A percentile compares a stretch with the other conserved stretches of the same genome.
These are phyloP conservation scores for Cyclura pinguis DNA, from an alignment of 2,797 vertebrate genomes.

Conservation along the genomic window DNA sequence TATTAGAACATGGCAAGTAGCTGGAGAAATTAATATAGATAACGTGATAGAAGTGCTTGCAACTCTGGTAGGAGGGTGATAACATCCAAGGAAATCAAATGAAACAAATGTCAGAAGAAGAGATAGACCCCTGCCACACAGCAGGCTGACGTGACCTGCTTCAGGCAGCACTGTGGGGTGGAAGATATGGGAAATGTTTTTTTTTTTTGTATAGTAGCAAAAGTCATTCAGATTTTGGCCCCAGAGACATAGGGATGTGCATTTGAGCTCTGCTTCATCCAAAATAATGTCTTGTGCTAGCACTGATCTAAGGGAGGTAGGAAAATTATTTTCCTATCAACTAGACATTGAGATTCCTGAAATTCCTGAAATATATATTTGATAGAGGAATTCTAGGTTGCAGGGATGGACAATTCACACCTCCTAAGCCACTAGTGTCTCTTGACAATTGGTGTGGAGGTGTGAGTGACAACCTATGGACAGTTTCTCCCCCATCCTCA, in stretches of 20 bases:
- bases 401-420: neutral
- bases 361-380: neutral
- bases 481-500: neutral
- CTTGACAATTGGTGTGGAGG: too few relatives aligned
- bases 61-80: neutral
- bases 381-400: neutral
- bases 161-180: neutral
- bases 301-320: neutral
- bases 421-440: neutral
- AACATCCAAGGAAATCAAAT: neutral
- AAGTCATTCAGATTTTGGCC: neutral
- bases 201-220: neutral
- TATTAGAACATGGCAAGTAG: conserved; percentile 13
- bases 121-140: neutral
- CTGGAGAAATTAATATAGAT: conserved; percentile 43
- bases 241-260: neutral
- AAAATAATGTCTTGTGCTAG: neutral
- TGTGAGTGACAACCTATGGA: too few relatives aligned
- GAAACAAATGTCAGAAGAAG: neutral
- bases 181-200: neutral
- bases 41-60: conserved; percentile 54
- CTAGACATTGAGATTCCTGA: too few relatives aligned
- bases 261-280: neutral
- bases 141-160: neutral
- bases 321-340: neutral